Base-by-base conservation (phyloP, 2,888 invertebrate genomes). In the Sinodicranocentrus sp. region DNA sequence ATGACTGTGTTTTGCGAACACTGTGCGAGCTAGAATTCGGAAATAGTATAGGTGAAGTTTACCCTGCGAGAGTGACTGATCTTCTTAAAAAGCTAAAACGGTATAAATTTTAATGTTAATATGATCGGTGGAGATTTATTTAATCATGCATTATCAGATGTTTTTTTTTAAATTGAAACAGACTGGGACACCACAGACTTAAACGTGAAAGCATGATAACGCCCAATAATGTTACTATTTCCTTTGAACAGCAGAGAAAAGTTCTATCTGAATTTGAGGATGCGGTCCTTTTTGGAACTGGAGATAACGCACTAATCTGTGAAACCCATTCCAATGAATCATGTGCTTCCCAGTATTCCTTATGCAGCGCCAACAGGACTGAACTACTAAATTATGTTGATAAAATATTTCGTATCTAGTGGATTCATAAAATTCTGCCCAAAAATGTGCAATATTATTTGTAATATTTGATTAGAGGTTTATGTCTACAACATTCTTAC, bases 1-100 rank as follows among this genome's bases (percentile, higher is more conserved):
- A 86, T 28, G 86, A 86, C 44, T 86, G 86, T 25, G 57, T 86
- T 44, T 26, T 86, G 19, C 59, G 67, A 61, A 59, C 83, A 5
- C 54, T 86, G 8, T 86, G 86, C 71, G 86, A 86, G 15, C n/a
- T 85, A 25, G 73, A 73, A 57, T 39, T 13, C 21, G 28, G 33
- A 15, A 52, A 26, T 10, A 57, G 48, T 23, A 43, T 13, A 17
- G 43, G 25, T 8, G 23, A 26, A 8, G 1, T 23, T 15, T 54
- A 65, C 8, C 54, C 65, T 21, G 25, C n/a, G n/a, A 54, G 54
- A 57, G 6, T 79, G 8, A 19, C 33, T 17, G 23, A 52, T 33
- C 44, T 79, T 21, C 70, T 84, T 17, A 39, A 78, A 10, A 43
- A 13, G 44, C 57, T 84, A 17, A 84, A 79, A 68, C 59, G 75